Evolutionary conservation across 2,113 vertebrate genomes (phyloP).

Genomic region (Dasyornis broadbenti): DNA sequence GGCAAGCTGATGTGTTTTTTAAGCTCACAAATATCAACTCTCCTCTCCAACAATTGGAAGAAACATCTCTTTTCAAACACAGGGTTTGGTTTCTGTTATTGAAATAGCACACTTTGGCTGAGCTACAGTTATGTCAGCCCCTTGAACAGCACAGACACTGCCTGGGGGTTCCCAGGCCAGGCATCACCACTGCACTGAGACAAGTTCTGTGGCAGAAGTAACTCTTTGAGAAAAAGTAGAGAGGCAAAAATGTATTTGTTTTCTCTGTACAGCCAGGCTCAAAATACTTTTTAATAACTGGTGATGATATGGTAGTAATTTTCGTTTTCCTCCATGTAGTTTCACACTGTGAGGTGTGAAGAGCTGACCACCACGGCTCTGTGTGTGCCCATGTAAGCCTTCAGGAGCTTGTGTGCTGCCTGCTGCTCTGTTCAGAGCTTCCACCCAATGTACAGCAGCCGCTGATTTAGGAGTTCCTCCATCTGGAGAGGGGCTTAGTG

Average conservation of each 20-base stretch:
- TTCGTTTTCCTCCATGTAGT: background rate
- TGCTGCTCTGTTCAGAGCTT: background rate
- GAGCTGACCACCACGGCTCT: background rate
- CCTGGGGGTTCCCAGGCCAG: background rate
- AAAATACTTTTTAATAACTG: background rate
- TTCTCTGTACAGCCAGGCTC: background rate
- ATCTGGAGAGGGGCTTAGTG: background rate
- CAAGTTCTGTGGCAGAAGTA: background rate
- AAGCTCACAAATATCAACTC: background rate
- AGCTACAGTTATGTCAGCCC: background rate
- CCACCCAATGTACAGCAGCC: background rate
- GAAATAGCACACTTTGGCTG: background rate
- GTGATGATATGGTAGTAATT: rapidly evolving
- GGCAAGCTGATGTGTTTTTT: background rate
- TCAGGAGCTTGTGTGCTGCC: background rate
- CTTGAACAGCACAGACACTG: background rate
- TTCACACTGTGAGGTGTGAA: background rate
- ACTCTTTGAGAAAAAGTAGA: background rate
- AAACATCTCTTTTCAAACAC: background rate
- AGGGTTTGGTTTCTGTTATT: background rate
- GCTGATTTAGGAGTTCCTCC: background rate
- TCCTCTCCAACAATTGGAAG: background rate
- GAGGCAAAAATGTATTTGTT: background rate
- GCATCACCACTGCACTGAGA: background rate
- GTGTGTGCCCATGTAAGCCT: background rate